Evolutionary conservation across 2,797 vertebrate species (phyloP), one percentile per base, ranked within the genome.

Genomic region (Enteromius argenteus): DNA sequence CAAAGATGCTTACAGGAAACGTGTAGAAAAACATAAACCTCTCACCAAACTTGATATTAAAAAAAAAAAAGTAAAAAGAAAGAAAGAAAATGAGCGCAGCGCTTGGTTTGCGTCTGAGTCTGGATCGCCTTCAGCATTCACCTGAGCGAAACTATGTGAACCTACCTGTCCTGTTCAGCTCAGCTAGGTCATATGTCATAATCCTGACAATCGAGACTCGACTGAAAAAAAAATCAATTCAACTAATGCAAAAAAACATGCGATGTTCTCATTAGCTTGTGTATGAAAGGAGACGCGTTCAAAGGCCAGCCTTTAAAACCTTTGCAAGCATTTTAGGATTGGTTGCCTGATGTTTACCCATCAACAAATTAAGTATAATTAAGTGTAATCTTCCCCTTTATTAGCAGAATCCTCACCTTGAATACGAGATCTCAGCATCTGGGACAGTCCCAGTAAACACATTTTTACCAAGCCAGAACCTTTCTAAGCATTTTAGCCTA

Each of bases 91-190:
- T 9, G 19, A 7, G 2, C 3, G 7, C n/a, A 60, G 21, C 15
- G 72, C 15, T 21, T 73, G 14, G 3, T 13, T 15, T 42, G 30
- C 14, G 27, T 13, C 37, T 27, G n/a, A 27, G 58, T 62, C 13
- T 30, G 4, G 67, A 19, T 35, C 51, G 23, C 68, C 30, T 14
- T n/a, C 23, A 37, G n/a, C 69, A 67, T 37, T 35, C n/a, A 35
- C 14, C 27, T 58, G 69, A 13, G 35, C 8, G 27, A 69, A 85
- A 83, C 49, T 77, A 83, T 85, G 84, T 21, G 14, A 37, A 84
- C 86, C 35, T 49, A 77, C 83, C 37, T 6, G 14, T 21, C 84
- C 53, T 39, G 86, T 71, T 62, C 23, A 23, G 27, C 35, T 23
- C 15, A 19, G 39, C 1, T n/a, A 35, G 21, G 58, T 79, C 21